Conservation (phyloP, 1,140 invertebrate species). For the Wasmannia auropunctata region DNA sequence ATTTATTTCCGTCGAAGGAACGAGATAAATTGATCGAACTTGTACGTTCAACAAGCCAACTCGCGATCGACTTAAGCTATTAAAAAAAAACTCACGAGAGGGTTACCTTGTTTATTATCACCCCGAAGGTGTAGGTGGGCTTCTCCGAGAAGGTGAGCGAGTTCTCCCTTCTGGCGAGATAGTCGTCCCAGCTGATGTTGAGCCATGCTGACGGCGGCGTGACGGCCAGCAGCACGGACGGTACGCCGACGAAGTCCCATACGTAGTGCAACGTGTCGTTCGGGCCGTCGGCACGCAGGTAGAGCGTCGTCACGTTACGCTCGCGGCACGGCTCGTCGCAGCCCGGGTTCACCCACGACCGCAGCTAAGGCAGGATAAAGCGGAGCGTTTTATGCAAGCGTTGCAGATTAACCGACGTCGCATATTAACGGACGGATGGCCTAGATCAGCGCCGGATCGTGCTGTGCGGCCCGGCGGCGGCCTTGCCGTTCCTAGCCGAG, state of each 20-base stretch:
- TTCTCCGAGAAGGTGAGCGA: conserved; percentile 83
- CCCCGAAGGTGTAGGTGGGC: conserved; percentile 85
- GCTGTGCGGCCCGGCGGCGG: neutral
- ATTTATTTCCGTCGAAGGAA: too few relatives aligned
- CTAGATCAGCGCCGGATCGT: conserved; percentile 43
- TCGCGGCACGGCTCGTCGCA: conserved; percentile 74
- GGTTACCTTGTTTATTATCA: conserved; percentile 86
- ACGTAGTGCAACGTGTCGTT: conserved; percentile 87
- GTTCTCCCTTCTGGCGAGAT: conserved; percentile 72
- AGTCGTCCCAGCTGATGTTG: conserved; percentile 83
- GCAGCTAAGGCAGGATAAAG: conserved; percentile 69
- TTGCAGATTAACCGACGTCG: conserved; percentile 34
- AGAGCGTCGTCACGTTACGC: conserved; percentile 81
- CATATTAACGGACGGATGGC: conserved; percentile 54
- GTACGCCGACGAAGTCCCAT: conserved; percentile 86
- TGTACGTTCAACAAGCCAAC: too few relatives aligned
- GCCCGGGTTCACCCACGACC: conserved; percentile 76
- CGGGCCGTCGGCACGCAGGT: conserved; percentile 84
- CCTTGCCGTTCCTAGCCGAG: conserved; percentile 25
- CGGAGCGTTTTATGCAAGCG: neutral
- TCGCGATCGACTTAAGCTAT: too few relatives aligned
- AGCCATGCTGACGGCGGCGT: conserved; percentile 82
- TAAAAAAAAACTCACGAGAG: too few relatives aligned
- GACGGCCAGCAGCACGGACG: conserved; percentile 85
- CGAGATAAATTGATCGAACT: too few relatives aligned